Base-by-base conservation (phyloP, 1,140 invertebrate genomes). In the Drosophila insularis region DNA sequence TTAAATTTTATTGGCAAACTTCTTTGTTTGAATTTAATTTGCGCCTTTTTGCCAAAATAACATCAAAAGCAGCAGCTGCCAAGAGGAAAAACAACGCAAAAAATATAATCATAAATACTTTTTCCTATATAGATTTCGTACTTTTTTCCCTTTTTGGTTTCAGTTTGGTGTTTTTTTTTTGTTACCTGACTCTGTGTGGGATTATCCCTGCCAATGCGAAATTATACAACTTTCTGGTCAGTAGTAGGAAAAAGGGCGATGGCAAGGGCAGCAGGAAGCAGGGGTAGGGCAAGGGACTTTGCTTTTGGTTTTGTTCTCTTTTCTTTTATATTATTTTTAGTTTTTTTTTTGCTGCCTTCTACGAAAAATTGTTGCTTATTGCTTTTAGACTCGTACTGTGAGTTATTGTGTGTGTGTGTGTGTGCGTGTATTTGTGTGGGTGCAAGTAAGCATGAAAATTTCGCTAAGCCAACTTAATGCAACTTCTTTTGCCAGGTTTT, bases 31-130 rank as follows among this genome's bases (percentile, higher is more conserved):
- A 37, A 89, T 87, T 87, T 87, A 82, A 89, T 87, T 87, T 87
- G 81, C 43, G 17, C 43, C 43, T 50, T 50, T 81, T 69, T 55
- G 50, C 13, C 17, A 43, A 55, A 32, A 46, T n/a, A 89, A 87
- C 84, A 87, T 87, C 84, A 87, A 87, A 87, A 89, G 84, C 84
- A 87, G 80, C 85, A 87, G 80, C 85, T 87, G 84, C 69, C 79
- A 77, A 82, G 82, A 62, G 63, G 39, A 39, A 58, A 66, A 58
- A 14, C 17, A 37, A 62, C 14, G 63, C 65, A 70, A 64, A 80
- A 69, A 72, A 75, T 59, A 80, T 79, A 82, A 80, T 74, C 80
- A 84, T 84, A 89, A 81, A 87, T 86, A 76, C 63, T 72, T 77
- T 65, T 68, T 71, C 46, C 23, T 62, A 56, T 71, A 67, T 65